These are phyloP conservation scores for Sphaerophoria taeniata DNA, from an alignment of 2,888 invertebrate genomes.

Conservation along the genomic window DNA sequence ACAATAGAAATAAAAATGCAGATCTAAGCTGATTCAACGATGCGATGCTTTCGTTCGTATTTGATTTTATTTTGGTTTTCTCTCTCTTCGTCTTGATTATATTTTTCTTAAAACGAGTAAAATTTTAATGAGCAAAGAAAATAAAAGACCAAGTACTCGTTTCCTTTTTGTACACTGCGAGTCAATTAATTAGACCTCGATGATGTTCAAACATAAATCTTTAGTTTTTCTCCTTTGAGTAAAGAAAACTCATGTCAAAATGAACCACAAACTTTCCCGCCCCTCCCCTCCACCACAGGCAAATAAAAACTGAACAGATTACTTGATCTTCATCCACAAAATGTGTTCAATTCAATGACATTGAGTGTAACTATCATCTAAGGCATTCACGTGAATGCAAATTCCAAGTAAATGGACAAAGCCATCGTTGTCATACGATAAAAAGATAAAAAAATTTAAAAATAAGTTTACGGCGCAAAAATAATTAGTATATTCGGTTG, in stretches of 20 bases:
- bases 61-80: background rate
- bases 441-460: conserved; percentile 15
- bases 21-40: background rate
- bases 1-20: conserved; percentile 2
- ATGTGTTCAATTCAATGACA: no score
- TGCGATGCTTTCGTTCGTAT: background rate
- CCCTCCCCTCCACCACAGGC: no score
- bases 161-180: background rate
- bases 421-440: conserved; percentile 26
- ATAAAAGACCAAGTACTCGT: background rate
- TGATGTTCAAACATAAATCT: no score
- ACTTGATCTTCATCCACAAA: no score
- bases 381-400: conserved; percentile 4
- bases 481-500: conserved; percentile 62
- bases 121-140: background rate
- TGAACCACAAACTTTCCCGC: no score
- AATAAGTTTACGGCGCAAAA: conserved; percentile 46
- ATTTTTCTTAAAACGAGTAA: conserved; percentile 12
- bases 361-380: background rate
- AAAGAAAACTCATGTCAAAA: no score
- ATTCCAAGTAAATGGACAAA: conserved; percentile 25
- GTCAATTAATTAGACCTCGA: background rate
- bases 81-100: background rate
- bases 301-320: no score
- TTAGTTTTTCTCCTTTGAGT: no score